Base-by-base conservation (phyloP, 30 jellyfish, hydroid and myxozoan genomes). In the Aurelia coerulea region DNA sequence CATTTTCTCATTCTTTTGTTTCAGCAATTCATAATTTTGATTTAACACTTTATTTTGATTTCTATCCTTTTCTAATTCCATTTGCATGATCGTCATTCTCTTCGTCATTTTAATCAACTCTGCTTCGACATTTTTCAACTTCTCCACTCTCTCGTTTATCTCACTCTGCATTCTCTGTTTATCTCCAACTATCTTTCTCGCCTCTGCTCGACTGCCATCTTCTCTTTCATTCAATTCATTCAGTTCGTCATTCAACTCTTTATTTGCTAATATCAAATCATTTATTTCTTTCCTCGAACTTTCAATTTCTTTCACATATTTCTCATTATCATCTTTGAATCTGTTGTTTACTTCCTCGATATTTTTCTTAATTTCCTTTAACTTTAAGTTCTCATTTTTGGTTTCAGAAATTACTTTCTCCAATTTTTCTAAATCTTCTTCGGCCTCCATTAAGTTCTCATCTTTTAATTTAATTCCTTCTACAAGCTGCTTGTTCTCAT, bases 41-140 rank as follows among this genome's bases (percentile, higher is more conserved):
- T 10, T 52, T 60, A 79, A 23, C 15, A 64, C 72, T 60, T 78
- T 88, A 2, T 35, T 74, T 66, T 88, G 74, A 65, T 73, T 88
- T 71, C 74, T 69, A 23, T 88, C 96, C 62, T 77, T 88, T 8
- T 88, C 91, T 33, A 79, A 31, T 13, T 70, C 96, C 83, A 71
- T 88, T 29, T 78, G 88, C 82, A 68, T 1, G 59, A 75, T 58
- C 17, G 85, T 79, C 31, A 88, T 35, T 66, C 70, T 42, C 80
- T 72, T 78, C 18, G 91, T 88, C 65, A 67, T 64, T 3, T 16
- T 71, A 0, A 88, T 67, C 72, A 88, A 46, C 64, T 88, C 96
- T 0, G 50, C 59, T 29, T 88, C 96, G 3, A 88, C 96, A 33
- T 88, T 78, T 46, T 78, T 79, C 60, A 81, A 62, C 49, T 76